Evolutionary conservation across 2,113 vertebrate species (phyloP), one percentile per base, ranked within the genome.

Genomic region (Nycticebus coucang): DNA sequence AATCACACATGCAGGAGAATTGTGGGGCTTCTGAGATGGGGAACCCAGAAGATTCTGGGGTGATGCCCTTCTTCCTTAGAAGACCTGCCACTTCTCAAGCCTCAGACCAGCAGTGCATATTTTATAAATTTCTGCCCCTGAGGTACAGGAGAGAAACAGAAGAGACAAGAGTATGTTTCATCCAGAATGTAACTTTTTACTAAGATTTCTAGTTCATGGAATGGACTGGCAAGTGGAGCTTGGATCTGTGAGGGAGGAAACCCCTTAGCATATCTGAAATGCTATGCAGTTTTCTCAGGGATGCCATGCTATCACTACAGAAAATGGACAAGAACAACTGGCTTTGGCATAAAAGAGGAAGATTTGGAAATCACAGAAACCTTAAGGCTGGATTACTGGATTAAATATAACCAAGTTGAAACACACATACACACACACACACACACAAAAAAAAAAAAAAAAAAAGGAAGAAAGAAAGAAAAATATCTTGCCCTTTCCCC

Each of bases 341-440:
- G 11, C 21, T 93, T 83, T 92, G 75, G 60, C 55, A 83, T 93
- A 91, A 83, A 85, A 59, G 24, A 77, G 7, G 83, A 86, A 91
- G 62, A 66, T 68, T 66, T 21, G 14, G 74, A 91, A 62, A 59
- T 89, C 62, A 50, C 7, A 84, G 59, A 93, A 72, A 35, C 6
- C 4, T 4, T 9, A 87, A 82, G 12, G 1, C 19, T 55, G 15
- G 41, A 12, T n/a, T 53, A 83, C 17, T 89, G 26, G 33, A 53
- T 77, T 75, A 89, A 74, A 90, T n/a, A 4, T 83, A 60, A 22
- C 68, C 68, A 87, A 92, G 28, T 57, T 2, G 12, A 59, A 35
- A 4, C 13, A 11, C 45, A 50, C 45, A 50, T 9, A 10, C 45
- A 50, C 45, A 50, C 45, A 50, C 45, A 50, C 10, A 50, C 45